Evolutionary conservation across 1,140 invertebrate species (phyloP).

Genomic region (Sarcophaga peregrina): DNA sequence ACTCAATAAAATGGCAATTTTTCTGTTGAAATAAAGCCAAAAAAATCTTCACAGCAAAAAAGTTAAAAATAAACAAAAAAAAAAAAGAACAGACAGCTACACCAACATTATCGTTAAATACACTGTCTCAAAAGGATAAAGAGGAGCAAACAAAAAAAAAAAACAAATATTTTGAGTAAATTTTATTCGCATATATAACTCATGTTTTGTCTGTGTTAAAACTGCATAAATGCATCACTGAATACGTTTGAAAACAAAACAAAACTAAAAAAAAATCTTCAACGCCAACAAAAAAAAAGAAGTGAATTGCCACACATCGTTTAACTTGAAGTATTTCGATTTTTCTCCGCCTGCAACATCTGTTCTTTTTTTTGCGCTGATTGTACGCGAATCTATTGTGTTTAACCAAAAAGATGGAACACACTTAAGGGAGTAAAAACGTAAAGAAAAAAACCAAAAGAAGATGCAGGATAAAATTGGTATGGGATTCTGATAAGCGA

Average conservation of each 20-base stretch:
- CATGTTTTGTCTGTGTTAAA: not conserved
- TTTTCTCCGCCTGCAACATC: no score
- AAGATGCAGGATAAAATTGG: no score
- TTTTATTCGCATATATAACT: not conserved
- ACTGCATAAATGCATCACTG: slow-evolving; percentile 5
- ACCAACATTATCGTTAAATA: slow-evolving; percentile 6
- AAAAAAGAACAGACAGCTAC: not conserved
- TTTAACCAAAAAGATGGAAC: no score
- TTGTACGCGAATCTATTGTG: no score
- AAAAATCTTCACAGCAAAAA: no score
- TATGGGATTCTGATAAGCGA: no score
- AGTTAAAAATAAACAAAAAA: no score
- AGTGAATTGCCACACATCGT: not conserved
- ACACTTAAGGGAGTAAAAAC: no score
- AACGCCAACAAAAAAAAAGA: not conserved
- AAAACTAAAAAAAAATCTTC: not conserved
- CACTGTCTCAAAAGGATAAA: not conserved
- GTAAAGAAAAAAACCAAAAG: no score
- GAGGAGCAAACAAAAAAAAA: not conserved
- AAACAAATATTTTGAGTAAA: not conserved
- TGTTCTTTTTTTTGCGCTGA: no score
- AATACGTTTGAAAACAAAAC: not conserved
- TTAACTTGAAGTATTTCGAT: slow-evolving; percentile 6
- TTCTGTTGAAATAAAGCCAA: no score
- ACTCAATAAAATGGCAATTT: no score